Conservation (phyloP, 2,888 invertebrate genomes). For the Peribatodes rhomboidaria region DNA sequence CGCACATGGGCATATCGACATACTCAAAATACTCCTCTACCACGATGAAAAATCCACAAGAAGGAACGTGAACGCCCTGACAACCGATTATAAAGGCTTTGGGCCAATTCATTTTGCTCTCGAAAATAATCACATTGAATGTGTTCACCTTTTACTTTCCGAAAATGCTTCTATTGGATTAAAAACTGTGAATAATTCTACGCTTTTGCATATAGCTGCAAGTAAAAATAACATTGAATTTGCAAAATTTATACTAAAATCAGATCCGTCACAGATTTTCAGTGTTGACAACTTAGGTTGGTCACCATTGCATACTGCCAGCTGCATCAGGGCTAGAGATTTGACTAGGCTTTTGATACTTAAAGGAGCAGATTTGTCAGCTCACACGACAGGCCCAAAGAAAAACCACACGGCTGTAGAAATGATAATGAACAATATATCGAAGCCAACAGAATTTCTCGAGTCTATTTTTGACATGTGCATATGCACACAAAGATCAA, state of each 20-base stretch:
- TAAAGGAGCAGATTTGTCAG: constrained; percentile 41
- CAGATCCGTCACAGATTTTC: constrained; percentile 41
- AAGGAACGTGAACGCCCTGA: constrained; percentile 39
- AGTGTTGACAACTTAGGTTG: constrained; percentile 53
- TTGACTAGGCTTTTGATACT: constrained; percentile 32
- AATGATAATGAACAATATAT: constrained; percentile 66
- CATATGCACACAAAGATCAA: constrained; percentile 56
- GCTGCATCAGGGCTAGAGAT: constrained; percentile 63
- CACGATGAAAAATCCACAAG: constrained; percentile 58
- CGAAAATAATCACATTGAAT: constrained; percentile 61
- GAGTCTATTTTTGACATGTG: constrained; percentile 77
- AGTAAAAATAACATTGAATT: constrained; percentile 34
- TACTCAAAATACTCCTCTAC: constrained; percentile 73
- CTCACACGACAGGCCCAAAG: constrained; percentile 47
- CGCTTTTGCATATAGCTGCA: constrained; percentile 37
- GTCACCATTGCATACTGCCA: constrained; percentile 62
- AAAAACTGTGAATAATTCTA: constrained; percentile 23
- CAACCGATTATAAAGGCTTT: constrained; percentile 53
- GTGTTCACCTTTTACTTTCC: constrained; percentile 34
- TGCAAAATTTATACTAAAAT: constrained; percentile 26
- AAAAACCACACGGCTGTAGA: constrained; percentile 60
- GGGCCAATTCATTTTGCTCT: constrained; percentile 73
- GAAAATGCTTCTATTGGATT: constrained; percentile 32
- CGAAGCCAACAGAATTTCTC: constrained; percentile 78
- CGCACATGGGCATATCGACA: constrained; percentile 70